Base-by-base conservation (phyloP, 2,888 invertebrate species). In the Melanostoma mellinum region DNA sequence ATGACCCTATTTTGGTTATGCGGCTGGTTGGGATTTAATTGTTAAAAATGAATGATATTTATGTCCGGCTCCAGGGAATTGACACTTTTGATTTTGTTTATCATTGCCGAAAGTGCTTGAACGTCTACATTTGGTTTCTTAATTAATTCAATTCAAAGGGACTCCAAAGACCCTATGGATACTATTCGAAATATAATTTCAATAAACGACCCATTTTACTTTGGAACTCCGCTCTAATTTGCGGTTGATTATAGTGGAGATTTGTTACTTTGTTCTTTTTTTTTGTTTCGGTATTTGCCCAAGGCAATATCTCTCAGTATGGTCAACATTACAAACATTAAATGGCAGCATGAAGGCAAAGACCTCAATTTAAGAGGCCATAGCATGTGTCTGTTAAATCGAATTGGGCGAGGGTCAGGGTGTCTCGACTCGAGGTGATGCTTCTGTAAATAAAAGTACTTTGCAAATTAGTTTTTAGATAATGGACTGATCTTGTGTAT, bases 371-470 rank as follows among this genome's bases (percentile, higher is more conserved):
- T 68, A 42, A 53, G 68, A 44, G 36, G 52, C 52, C 44, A 20
- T 38, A 50, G 36, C 40, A 53, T 68, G 20, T 20, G 20, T 20
- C 20, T 20, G 20, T 20, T 20, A 20, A 32, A 68, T n/a, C 32
- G 46, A 67, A 68, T 60, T 75, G 60, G 75, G 52, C 68, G 60
- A 75, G 60, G 75, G 75, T 68, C 75, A 75, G 68, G 60, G 68
- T 44, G 60, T 68, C 20, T 20, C 20, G 20, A 1, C 20, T 75
- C 60, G 68, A 75, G 75, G 75, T 60, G 60, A 75, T 44, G 60
- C 52, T 58, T 75, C 30, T 32, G 38, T 46, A 67, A 75, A 68
- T 52, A 20, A 20, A 68, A 60, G 44, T 68, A 58, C 60, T 75
- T 58, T 60, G 67, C 67, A 60, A 68, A 75, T 75, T 75, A 75